phyloP scores from a whole-genome alignment of 2,888 invertebrate species.

The Aleiodes alternator region DNA sequence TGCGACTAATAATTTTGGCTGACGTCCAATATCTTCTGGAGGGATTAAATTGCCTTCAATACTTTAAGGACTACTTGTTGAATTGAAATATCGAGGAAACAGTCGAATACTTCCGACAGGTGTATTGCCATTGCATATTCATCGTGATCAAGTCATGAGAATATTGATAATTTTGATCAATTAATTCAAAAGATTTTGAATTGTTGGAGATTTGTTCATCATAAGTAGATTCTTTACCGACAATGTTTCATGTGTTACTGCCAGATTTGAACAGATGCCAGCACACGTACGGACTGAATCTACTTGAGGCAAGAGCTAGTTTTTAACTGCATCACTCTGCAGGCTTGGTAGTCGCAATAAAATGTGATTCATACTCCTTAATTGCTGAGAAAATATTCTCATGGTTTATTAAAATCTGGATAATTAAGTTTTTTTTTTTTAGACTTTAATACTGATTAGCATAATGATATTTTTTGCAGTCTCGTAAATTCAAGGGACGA shows the following conservation, averaged over 20 bases:
- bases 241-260: too few species aligned
- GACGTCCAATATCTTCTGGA: neutral
- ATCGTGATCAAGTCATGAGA: neutral
- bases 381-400: too few species aligned
- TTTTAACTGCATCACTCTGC: neutral
- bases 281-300: slow-evolving; percentile 26
- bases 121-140: neutral
- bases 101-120: neutral
- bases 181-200: neutral
- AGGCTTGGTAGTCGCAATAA: neutral
- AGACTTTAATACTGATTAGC: too few species aligned
- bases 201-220: too few species aligned
- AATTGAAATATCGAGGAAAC: slow-evolving; percentile 13
- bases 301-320: neutral
- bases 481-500: neutral
- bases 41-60: neutral
- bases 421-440: too few species aligned
- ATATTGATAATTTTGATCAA: neutral
- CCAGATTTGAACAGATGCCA: slow-evolving; percentile 19
- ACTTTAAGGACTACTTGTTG: slow-evolving; percentile 21
- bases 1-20: slow-evolving; percentile 13
- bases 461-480: neutral
- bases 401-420: too few species aligned
- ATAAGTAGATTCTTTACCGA: too few species aligned
- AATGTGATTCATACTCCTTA: too few species aligned